A percentile compares a stretch with the other conserved stretches of the same genome.
Evolutionary conservation across 2,113 vertebrate genomes (phyloP).

Genomic region (Gadus chalcogrammus): DNA sequence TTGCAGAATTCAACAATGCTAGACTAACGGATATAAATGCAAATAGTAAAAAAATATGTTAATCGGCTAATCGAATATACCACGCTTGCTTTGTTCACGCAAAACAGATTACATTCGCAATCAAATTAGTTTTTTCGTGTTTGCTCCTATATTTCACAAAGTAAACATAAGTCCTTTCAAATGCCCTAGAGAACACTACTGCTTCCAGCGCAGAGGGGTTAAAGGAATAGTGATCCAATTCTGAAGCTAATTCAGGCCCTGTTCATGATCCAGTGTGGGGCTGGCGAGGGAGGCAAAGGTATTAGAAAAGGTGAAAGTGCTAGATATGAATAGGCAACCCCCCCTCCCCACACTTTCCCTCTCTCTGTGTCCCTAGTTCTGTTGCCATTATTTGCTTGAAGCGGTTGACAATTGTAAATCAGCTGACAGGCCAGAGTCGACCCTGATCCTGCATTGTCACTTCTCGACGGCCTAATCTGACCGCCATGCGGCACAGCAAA

Average conservation of each 20-base stretch:
- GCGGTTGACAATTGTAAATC: conserved; percentile 69
- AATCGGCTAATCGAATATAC: conserved; percentile 4
- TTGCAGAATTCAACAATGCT: background rate
- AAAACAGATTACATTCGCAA: conserved; percentile 2
- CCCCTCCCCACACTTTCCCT: conserved; percentile 35
- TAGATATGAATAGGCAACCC: conserved; percentile 59
- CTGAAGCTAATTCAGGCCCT: conserved; percentile 33
- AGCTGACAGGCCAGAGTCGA: conserved; percentile 67
- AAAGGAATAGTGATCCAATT: conserved; percentile 7
- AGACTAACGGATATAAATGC: conserved; percentile 6
- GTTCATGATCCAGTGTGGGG: conserved; percentile 24
- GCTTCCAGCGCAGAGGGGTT: conserved; percentile 6
- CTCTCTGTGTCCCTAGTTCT: conserved; percentile 50
- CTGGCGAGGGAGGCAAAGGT: conserved; percentile 20
- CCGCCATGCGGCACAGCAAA: conserved; percentile 70
- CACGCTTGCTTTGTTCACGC: background rate
- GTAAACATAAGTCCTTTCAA: background rate
- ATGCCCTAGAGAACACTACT: conserved; percentile 7
- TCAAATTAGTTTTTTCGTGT: conserved; percentile 8
- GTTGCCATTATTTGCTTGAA: conserved; percentile 72
- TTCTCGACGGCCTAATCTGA: conserved; percentile 78
- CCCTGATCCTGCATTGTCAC: conserved; percentile 78
- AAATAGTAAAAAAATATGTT: background rate
- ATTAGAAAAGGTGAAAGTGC: conserved; percentile 54
- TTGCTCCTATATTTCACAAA: too few relatives aligned